Conservation (phyloP, 2,113 vertebrate species). For the Urocynchramus pylzowi region DNA sequence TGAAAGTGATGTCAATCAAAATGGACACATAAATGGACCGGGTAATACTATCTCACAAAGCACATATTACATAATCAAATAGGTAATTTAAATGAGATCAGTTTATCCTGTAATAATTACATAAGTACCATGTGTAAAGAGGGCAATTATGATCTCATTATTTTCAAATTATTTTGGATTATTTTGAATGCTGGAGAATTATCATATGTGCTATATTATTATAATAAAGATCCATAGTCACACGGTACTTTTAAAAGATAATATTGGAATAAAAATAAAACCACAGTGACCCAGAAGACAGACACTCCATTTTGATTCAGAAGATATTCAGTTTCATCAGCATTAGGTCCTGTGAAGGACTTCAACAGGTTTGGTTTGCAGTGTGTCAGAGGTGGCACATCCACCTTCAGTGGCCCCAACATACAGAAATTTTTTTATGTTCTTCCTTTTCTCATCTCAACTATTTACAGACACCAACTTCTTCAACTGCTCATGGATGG, state of each 20-base stretch:
- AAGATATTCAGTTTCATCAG: background rate
- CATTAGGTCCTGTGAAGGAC: background rate
- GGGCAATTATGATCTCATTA: slow-evolving; percentile 10
- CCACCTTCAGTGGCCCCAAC: background rate
- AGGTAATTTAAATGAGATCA: slow-evolving; percentile 46
- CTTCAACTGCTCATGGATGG: background rate
- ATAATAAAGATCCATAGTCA: background rate
- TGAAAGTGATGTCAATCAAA: slow-evolving; percentile 64
- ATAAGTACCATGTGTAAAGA: background rate
- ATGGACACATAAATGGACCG: slow-evolving; percentile 24
- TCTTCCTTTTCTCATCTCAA: background rate
- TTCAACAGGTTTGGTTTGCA: background rate
- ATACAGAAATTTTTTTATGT: background rate
- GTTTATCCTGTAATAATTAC: slow-evolving; percentile 51
- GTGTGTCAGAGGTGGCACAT: background rate
- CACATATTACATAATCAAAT: slow-evolving; percentile 41
- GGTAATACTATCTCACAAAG: slow-evolving; percentile 7
- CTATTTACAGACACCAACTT: background rate
- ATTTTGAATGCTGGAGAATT: background rate
- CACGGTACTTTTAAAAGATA: background rate
- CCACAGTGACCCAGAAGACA: background rate
- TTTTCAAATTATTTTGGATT: slow-evolving; percentile 21
- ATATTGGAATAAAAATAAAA: background rate
- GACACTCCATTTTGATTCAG: background rate
- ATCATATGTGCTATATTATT: background rate